phyloP scores from a whole-genome alignment of 2,888 invertebrate genomes.

The Tromatobia lineatoria region DNA sequence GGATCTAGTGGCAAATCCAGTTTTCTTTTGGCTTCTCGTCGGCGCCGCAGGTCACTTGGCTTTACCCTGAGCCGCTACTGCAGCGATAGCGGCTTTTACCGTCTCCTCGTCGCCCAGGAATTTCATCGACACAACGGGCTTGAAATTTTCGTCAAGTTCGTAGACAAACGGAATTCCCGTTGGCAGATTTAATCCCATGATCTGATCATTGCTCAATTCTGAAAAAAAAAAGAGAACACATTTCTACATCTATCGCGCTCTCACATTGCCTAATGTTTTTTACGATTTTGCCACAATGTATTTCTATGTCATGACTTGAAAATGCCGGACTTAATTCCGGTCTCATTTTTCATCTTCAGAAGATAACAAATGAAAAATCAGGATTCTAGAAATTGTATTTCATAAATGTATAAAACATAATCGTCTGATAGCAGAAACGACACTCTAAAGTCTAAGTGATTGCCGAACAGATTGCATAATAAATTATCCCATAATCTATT shows the following conservation, averaged over 20 bases:
- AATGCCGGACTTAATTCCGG: too few relatives aligned
- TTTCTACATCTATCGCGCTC: neutral
- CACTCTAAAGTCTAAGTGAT: too few relatives aligned
- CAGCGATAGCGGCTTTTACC: slow-evolving; percentile 88
- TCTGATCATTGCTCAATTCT: slow-evolving; percentile 87
- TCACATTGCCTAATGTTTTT: neutral
- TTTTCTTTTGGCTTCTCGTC: slow-evolving; percentile 24
- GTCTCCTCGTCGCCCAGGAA: slow-evolving; percentile 89
- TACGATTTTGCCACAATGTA: too few relatives aligned
- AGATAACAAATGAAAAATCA: too few relatives aligned
- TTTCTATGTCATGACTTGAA: too few relatives aligned
- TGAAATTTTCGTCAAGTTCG: slow-evolving; percentile 87
- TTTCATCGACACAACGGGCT: slow-evolving; percentile 88
- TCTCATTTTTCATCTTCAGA: too few relatives aligned
- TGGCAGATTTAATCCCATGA: slow-evolving; percentile 88
- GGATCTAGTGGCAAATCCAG: slow-evolving; percentile 23
- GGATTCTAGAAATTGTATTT: too few relatives aligned
- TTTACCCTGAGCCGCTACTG: slow-evolving; percentile 88
- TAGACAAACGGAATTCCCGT: slow-evolving; percentile 90
- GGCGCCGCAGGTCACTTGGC: slow-evolving; percentile 84
- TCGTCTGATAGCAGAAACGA: too few relatives aligned
- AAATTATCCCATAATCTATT: too few relatives aligned
- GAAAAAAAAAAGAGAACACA: slow-evolving; percentile 59
- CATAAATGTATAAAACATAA: too few relatives aligned
- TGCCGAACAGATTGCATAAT: too few relatives aligned